These are phyloP conservation scores for Pollicipes pollicipes DNA, from an alignment of 1,140 invertebrate genomes.

Conservation along the genomic window DNA sequence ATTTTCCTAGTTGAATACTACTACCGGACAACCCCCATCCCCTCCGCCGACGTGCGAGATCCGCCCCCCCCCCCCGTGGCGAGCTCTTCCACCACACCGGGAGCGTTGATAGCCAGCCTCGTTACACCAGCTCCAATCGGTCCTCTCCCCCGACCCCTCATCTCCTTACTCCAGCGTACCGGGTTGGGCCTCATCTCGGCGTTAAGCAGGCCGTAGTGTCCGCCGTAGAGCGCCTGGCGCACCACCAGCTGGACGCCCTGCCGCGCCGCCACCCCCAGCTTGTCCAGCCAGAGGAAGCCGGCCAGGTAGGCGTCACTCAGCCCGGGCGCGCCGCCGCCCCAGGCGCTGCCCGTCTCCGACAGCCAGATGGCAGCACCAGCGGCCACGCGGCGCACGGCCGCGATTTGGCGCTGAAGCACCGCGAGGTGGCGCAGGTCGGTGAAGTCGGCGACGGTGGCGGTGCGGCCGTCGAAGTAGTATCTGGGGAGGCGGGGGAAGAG, in stretches of 20 bases:
- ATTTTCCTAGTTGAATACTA: too few species aligned
- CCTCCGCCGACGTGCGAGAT: too few species aligned
- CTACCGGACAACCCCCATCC: too few species aligned
- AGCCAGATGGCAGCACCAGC: conserved; percentile 11
- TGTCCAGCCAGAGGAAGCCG: conserved; percentile 58
- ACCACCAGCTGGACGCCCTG: conserved; percentile 45
- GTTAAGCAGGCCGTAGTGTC: conserved; percentile 46
- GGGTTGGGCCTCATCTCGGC: conserved; percentile 36
- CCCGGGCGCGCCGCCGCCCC: conserved; percentile 48
- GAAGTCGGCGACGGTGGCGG: conserved; percentile 42
- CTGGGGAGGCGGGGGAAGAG: too few species aligned
- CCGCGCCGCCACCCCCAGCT: conserved; percentile 47
- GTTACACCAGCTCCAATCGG: too few species aligned
- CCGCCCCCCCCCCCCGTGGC: too few species aligned
- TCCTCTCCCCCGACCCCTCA: neutral
- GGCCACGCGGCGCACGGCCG: conserved; percentile 33
- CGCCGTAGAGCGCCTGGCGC: conserved; percentile 47
- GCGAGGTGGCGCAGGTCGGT: conserved; percentile 43
- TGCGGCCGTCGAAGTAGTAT: conserved; percentile 52
- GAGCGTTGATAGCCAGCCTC: too few species aligned
- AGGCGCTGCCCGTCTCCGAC: conserved; percentile 55
- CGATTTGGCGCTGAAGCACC: conserved; percentile 37
- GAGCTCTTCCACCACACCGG: too few species aligned
- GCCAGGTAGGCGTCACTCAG: conserved; percentile 51
- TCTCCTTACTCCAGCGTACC: conserved; percentile 20